Base-by-base conservation (phyloP, 2,113 vertebrate genomes). In the Paramormyrops kingsleyae region DNA sequence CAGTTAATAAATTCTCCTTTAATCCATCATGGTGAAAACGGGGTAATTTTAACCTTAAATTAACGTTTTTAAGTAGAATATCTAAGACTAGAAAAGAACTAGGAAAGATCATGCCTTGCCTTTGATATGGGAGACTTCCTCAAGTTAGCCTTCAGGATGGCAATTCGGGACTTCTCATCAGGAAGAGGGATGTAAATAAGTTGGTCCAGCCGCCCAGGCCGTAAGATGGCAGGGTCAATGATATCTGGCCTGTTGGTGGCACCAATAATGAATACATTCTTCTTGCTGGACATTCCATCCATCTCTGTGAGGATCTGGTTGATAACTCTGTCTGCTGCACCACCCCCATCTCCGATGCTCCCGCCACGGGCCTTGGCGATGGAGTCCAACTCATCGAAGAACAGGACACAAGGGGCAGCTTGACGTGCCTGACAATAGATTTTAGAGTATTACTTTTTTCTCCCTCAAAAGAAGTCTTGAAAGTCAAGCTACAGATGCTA, bases 241-340 rank as follows among this genome's bases (percentile, higher is more conserved):
- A 99, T 99, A 95, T 99, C 99, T 35, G 99, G 98, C 92, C 99
- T 95, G 95, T 99, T 99, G 92, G 99, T 99, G 93, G 99, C 98
- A 52, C 99, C 98, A 0, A 99, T 99, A 94, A 99, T 99, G 95
- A 99, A 99, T 91, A 99, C 99, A 0, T 99, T 99, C 88, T 99
- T 99, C 95, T 99, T 99, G 95, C 98, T 99, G 90, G 98, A 99
- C 99, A 99, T 99, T 86, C 99, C 99, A 0, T 99, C 99, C 99
- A 99, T 99, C 95, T 99, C 99, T 0, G 98, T 99, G 91, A 99
- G 95, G 91, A 99, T 99, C 95, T 99, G 99, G 96, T 99, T 99
- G 94, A 99, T 99, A 92, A 99, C 98, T 42, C 99, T 95, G 93
- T 99, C 99, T 0, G 99, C 99, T 0, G 99, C 99, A 52, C 98